Conservation (phyloP, 2,113 vertebrate species). For the Vimba vimba region DNA sequence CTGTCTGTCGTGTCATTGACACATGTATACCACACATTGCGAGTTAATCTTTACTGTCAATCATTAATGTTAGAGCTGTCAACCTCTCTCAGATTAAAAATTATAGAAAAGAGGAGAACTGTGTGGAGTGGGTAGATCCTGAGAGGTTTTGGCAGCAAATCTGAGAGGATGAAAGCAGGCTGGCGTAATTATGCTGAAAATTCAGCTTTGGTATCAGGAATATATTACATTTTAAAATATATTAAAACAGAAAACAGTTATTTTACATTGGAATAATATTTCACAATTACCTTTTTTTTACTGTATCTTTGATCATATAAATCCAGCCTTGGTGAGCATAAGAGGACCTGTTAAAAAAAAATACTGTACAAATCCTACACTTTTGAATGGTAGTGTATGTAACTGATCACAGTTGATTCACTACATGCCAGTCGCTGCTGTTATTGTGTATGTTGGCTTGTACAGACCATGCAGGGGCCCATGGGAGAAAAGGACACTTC, state of each 20-base stretch:
- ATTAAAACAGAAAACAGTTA: background rate
- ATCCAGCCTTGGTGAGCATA: background rate
- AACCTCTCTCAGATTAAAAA: background rate
- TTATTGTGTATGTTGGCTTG: background rate
- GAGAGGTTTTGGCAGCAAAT: background rate
- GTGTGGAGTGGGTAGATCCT: background rate
- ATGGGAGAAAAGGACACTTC: conserved; percentile 42
- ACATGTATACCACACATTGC: conserved; percentile 1
- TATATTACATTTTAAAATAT: too few relatives aligned
- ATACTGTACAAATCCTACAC: background rate
- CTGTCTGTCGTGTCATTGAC: background rate
- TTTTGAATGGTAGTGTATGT: background rate
- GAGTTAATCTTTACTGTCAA: background rate
- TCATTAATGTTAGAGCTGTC: background rate
- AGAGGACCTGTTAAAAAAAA: background rate
- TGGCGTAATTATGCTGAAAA: too few relatives aligned
- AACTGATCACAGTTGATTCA: background rate
- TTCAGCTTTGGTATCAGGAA: too few relatives aligned
- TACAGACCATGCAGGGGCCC: conserved; percentile 19
- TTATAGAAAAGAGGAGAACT: background rate
- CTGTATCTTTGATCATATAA: background rate
- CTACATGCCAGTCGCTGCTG: background rate
- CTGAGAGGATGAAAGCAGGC: background rate
- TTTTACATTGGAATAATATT: background rate
- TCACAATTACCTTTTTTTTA: background rate